Evolutionary conservation across 2,888 invertebrate genomes (phyloP).

Genomic region (Criorhina ranunculi): DNA sequence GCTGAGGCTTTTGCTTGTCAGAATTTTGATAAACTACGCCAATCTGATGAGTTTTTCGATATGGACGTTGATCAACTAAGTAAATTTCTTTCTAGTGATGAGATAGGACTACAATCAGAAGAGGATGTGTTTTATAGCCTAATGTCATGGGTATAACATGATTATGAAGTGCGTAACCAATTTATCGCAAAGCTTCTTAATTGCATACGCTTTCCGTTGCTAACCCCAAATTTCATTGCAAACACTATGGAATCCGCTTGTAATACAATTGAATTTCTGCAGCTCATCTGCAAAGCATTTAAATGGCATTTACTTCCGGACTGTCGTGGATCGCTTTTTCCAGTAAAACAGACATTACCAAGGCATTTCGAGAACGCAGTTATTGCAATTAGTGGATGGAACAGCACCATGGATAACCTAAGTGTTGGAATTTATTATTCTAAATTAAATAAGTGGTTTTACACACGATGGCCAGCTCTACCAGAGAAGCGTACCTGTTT

Average conservation of each 20-base stretch:
- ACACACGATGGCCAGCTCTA: not conserved
- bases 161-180: not conserved
- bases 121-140: constrained; percentile 15
- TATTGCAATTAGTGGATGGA: not conserved
- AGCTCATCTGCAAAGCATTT: not conserved
- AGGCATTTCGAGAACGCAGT: not conserved
- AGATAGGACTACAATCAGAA: constrained; percentile 1
- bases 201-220: not conserved
- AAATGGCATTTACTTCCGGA: not conserved
- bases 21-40: not conserved
- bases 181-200: not conserved
- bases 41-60: not conserved
- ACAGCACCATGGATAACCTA: not conserved
- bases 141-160: constrained; percentile 12
- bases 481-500: not conserved
- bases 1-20: not conserved
- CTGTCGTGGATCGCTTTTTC: not conserved
- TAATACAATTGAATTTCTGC: not conserved
- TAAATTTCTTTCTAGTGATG: constrained; percentile 4
- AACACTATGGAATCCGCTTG: not conserved
- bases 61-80: not conserved
- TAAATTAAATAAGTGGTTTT: too few species aligned
- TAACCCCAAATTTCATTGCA: constrained; percentile 1
- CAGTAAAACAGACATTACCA: not conserved
- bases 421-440: not conserved